Percentiles rank a stretch among this genome's conserved stretches.
phyloP scores from a whole-genome alignment of 2,113 vertebrate species.

The Gymnorhina tibicen region DNA sequence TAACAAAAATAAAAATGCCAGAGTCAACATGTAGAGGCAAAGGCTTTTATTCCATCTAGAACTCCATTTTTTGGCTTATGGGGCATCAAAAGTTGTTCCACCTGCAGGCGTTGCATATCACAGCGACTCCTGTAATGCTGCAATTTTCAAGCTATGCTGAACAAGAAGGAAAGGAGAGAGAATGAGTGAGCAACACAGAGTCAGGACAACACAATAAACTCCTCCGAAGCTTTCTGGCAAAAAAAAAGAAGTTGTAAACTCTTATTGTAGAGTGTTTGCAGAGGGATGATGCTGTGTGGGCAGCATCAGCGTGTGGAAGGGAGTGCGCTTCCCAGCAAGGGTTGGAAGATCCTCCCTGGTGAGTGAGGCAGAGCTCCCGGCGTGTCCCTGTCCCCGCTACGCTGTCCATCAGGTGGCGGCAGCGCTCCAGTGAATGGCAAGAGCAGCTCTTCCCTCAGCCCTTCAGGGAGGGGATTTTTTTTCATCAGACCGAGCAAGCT shows the following conservation, averaged over 20 bases:
- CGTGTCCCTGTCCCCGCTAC: background rate
- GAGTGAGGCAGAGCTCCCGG: background rate
- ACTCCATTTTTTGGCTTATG: background rate
- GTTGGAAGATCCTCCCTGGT: background rate
- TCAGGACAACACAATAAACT: background rate
- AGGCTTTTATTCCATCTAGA: slow-evolving; percentile 30
- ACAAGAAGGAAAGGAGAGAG: background rate
- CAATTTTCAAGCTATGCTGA: background rate
- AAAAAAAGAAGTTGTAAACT: background rate
- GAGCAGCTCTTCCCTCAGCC: background rate
- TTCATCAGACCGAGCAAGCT: background rate
- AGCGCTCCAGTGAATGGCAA: background rate
- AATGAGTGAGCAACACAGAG: background rate
- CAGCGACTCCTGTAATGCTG: background rate
- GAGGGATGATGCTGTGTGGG: background rate
- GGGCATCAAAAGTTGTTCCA: background rate
- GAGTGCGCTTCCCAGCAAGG: background rate
- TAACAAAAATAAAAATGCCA: background rate
- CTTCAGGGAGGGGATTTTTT: background rate
- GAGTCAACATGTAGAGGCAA: background rate
- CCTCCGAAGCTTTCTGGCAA: background rate
- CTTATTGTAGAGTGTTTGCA: background rate
- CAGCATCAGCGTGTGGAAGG: background rate
- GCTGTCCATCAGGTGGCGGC: slow-evolving; percentile 36
- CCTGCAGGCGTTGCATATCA: background rate